Conservation (phyloP, 2,888 invertebrate genomes). For the Balanococcus diminutus region DNA sequence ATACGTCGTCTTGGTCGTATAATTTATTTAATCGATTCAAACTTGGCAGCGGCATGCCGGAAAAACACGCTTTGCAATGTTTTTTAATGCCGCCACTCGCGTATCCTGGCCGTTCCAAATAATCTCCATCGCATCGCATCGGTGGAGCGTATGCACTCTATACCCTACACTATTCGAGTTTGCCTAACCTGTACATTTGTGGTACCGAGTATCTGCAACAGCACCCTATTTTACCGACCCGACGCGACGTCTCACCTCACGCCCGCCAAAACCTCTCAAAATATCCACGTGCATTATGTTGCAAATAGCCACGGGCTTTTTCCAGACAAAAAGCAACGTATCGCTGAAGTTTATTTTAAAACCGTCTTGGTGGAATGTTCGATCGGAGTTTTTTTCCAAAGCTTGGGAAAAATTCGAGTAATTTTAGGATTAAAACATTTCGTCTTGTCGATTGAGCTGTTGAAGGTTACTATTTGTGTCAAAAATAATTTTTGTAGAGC, state of each 20-base stretch:
- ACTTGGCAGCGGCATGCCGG: not conserved
- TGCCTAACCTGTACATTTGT: not conserved
- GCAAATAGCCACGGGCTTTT: not conserved
- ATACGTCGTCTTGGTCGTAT: slow-evolving; percentile 5
- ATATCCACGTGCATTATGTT: not conserved
- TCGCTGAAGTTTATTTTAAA: not conserved
- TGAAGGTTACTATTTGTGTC: too few species aligned
- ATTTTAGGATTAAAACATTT: not conserved
- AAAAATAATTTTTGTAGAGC: too few species aligned
- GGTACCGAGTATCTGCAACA: not conserved
- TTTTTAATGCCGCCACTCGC: not conserved
- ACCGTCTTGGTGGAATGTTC: not conserved
- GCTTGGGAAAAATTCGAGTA: not conserved
- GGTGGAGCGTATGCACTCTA: not conserved
- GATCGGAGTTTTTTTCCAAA: not conserved
- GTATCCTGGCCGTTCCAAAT: not conserved
- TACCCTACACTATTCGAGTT: not conserved
- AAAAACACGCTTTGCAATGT: not conserved
- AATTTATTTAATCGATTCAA: slow-evolving; percentile 27
- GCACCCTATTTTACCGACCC: not conserved
- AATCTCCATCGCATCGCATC: not conserved
- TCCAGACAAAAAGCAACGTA: not conserved
- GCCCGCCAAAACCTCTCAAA: not conserved
- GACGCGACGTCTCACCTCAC: not conserved
- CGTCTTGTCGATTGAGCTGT: not conserved